Evolutionary conservation across 2,888 invertebrate species (phyloP).

Genomic region (Spodoptera littoralis): DNA sequence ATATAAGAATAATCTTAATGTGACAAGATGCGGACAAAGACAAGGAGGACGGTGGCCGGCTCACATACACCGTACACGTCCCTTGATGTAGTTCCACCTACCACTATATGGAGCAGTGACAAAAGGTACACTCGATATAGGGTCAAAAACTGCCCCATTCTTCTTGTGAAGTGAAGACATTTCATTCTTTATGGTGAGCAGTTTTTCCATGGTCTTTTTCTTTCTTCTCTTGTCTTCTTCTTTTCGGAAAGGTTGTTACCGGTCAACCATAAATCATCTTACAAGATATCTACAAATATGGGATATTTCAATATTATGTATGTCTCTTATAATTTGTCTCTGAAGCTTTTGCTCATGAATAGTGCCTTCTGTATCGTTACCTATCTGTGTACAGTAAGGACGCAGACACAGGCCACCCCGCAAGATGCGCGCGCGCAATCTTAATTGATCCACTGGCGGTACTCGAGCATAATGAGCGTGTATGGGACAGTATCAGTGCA

Average conservation of each 20-base stretch:
- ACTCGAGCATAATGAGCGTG: slow-evolving; percentile 39
- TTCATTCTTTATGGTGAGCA: no score
- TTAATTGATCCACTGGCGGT: slow-evolving; percentile 50
- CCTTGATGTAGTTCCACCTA: slow-evolving; percentile 19
- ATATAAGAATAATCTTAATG: slow-evolving; percentile 46
- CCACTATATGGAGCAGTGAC: background rate
- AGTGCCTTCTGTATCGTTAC: slow-evolving; percentile 8
- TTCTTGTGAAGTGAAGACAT: no score
- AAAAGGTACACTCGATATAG: slow-evolving; percentile 10
- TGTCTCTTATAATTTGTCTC: no score
- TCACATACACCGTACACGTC: slow-evolving; percentile 34
- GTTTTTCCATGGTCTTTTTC: no score
- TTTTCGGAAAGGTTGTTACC: no score
- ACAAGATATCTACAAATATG: no score
- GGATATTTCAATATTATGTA: no score
- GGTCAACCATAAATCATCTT: no score
- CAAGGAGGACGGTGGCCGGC: background rate
- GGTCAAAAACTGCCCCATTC: no score
- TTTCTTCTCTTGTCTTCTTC: no score
- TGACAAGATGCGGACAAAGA: background rate
- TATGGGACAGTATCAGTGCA: slow-evolving; percentile 14
- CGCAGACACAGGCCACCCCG: slow-evolving; percentile 38
- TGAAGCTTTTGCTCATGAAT: background rate
- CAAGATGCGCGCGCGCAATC: slow-evolving; percentile 51
- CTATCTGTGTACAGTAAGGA: background rate